Conservation (phyloP, 2,113 vertebrate species). For the Neomonachus schauinslandi region DNA sequence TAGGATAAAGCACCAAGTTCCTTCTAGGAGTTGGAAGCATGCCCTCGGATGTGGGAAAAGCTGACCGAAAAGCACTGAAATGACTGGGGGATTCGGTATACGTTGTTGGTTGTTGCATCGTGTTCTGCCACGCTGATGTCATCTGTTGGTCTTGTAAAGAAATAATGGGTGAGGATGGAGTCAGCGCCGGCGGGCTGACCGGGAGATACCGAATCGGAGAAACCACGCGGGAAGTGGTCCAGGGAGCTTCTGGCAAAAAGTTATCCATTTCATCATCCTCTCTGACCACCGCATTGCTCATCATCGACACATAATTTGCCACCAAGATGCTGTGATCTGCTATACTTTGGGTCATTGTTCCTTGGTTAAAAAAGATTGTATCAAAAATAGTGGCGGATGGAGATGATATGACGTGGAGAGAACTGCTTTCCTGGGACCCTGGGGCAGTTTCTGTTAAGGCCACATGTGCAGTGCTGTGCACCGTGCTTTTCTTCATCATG, state of each 20-base stretch:
- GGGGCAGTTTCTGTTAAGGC: constrained; percentile 86
- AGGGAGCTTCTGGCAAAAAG: constrained; percentile 82
- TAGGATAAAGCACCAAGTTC: constrained; percentile 73
- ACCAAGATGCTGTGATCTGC: not conserved
- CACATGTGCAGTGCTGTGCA: constrained; percentile 77
- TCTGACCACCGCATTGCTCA: constrained; percentile 78
- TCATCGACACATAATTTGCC: constrained; percentile 65
- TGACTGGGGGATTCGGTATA: not conserved
- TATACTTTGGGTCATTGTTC: constrained; percentile 56
- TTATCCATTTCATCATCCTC: constrained; percentile 82
- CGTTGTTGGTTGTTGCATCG: accelerated
- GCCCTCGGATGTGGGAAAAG: constrained; percentile 65
- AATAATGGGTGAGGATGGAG: constrained; percentile 71
- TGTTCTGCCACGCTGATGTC: constrained; percentile 64
- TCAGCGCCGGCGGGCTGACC: constrained; percentile 54
- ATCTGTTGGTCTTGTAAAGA: constrained; percentile 53
- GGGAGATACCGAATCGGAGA: constrained; percentile 61
- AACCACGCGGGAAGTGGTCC: constrained; percentile 69
- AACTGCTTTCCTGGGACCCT: constrained; percentile 79
- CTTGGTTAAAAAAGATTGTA: constrained; percentile 74
- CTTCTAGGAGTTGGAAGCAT: constrained; percentile 68
- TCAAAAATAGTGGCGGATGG: constrained; percentile 75
- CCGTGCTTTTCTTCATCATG: constrained; percentile 75
- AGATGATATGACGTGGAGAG: constrained; percentile 60
- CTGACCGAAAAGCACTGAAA: not conserved